A percentile compares a stretch with the other conserved stretches of the same genome.
These are phyloP conservation scores for Drosophila gaucha DNA, from an alignment of 2,888 invertebrate species.

Conservation along the genomic window DNA sequence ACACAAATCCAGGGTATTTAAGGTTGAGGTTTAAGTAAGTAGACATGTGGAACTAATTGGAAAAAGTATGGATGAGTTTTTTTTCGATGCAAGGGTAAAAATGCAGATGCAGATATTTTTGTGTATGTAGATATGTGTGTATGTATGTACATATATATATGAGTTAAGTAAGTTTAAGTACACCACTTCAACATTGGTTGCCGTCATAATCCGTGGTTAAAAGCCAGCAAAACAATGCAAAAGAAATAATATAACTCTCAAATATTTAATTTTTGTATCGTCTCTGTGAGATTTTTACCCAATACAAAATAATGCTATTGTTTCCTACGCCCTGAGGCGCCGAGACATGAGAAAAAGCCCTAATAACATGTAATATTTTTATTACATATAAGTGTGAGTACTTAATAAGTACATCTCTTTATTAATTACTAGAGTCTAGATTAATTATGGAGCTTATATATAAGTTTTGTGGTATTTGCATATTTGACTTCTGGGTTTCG, in stretches of 20 bases:
- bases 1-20: slow-evolving; percentile 38
- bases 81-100: background rate
- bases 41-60: slow-evolving; percentile 21
- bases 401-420: slow-evolving; percentile 1
- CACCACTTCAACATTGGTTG: slow-evolving; percentile 11
- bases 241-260: slow-evolving; percentile 18
- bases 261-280: slow-evolving; percentile 2
- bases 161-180: no score
- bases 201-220: slow-evolving; percentile 19
- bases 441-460: background rate
- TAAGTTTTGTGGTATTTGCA: slow-evolving; percentile 33
- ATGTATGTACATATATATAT: no score
- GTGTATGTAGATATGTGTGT: slow-evolving; percentile 2
- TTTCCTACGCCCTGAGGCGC: slow-evolving; percentile 21
- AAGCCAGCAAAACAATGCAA: slow-evolving; percentile 18
- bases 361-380: slow-evolving; percentile 30
- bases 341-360: slow-evolving; percentile 19
- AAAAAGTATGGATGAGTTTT: background rate
- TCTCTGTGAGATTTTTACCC: slow-evolving; percentile 23
- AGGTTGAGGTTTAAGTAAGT: slow-evolving; percentile 5
- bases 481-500: slow-evolving; percentile 68
- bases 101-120: background rate
- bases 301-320: slow-evolving; percentile 54
- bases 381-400: background rate
- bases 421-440: background rate